These are phyloP conservation scores for Maniola jurtina DNA, from an alignment of 1,140 invertebrate genomes.

Conservation along the genomic window DNA sequence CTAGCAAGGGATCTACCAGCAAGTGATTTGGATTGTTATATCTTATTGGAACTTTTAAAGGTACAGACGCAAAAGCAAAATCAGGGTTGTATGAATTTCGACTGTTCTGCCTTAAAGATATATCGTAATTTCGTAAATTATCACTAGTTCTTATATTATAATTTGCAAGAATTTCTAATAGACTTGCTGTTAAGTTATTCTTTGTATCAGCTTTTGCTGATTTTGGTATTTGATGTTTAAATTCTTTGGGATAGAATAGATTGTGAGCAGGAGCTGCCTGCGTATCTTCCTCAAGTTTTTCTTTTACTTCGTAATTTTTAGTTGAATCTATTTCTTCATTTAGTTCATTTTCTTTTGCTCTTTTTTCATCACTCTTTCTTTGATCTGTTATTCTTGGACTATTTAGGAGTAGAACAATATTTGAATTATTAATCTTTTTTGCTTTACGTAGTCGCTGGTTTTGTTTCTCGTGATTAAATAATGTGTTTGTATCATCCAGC, in stretches of 20 bases:
- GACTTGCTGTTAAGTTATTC: slow-evolving; percentile 42
- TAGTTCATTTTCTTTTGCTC: background rate
- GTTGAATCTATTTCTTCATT: background rate
- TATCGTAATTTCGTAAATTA: slow-evolving; percentile 48
- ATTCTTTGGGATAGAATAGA: background rate
- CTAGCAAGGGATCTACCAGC: slow-evolving; percentile 79
- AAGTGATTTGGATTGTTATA: slow-evolving; percentile 79
- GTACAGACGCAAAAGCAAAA: slow-evolving; percentile 32
- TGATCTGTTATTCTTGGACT: background rate
- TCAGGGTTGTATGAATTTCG: slow-evolving; percentile 30
- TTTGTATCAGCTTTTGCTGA: slow-evolving; percentile 7
- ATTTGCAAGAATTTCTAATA: slow-evolving; percentile 49
- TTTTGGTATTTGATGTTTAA: slow-evolving; percentile 11
- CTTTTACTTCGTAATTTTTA: slow-evolving; percentile 31
- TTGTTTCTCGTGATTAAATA: background rate
- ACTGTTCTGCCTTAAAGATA: slow-evolving; percentile 42
- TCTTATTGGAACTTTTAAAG: slow-evolving; percentile 34
- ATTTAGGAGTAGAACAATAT: background rate
- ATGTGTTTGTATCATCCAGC: background rate
- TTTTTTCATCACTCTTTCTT: background rate
- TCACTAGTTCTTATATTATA: slow-evolving; percentile 57
- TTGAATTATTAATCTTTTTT: slow-evolving; percentile 24
- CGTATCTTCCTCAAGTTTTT: slow-evolving; percentile 18
- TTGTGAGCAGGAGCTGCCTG: slow-evolving; percentile 12
- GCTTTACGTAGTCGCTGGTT: slow-evolving; percentile 13